Percentiles rank a stretch among this genome's conserved stretches.
These are phyloP conservation scores for Pygocentrus nattereri DNA, from an alignment of 2,797 vertebrate species.

Conservation along the genomic window DNA sequence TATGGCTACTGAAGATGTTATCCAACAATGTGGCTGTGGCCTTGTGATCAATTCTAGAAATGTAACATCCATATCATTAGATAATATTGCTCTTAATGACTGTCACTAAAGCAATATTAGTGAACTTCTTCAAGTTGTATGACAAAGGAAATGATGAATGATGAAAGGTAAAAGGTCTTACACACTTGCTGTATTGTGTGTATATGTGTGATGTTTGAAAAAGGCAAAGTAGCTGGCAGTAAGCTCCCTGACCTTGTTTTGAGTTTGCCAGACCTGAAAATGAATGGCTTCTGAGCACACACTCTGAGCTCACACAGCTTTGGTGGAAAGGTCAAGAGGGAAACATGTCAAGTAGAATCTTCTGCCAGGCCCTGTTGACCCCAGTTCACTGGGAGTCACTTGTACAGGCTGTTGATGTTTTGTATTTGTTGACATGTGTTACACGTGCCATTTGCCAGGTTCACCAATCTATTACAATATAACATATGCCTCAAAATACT, in stretches of 20 bases:
- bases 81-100: no score
- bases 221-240: conserved; percentile 34
- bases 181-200: background rate
- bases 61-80: no score
- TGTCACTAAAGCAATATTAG: no score
- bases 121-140: background rate
- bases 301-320: conserved; percentile 33
- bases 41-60: no score
- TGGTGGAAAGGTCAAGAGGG: conserved; percentile 50
- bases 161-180: background rate
- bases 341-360: conserved; percentile 48
- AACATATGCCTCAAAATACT: background rate
- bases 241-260: background rate
- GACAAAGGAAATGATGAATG: background rate
- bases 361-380: conserved; percentile 31
- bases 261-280: conserved; percentile 17
- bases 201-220: conserved; percentile 1
- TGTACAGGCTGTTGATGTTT: conserved; percentile 38
- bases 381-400: conserved; percentile 28
- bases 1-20: no score
- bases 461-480: conserved; percentile 22
- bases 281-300: conserved; percentile 32
- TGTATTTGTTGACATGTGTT: conserved; percentile 20
- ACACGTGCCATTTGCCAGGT: conserved; percentile 9
- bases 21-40: no score